A percentile compares a stretch with the other conserved stretches of the same genome.
Conservation (phyloP, 2,888 invertebrate genomes). For the Branchellion lobata region DNA sequence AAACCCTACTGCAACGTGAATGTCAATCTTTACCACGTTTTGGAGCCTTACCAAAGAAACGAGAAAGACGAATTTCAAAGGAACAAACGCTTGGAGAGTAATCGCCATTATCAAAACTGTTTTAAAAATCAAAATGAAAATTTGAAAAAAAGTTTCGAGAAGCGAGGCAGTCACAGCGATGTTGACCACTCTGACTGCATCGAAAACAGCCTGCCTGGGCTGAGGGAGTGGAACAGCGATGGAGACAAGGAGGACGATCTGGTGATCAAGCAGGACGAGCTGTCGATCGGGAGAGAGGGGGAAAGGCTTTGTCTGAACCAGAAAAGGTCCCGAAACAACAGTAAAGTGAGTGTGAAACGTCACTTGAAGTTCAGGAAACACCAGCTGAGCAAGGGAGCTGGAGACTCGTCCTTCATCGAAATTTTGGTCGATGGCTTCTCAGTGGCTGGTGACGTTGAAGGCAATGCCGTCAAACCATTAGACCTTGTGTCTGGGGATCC, state of each 20-base stretch:
- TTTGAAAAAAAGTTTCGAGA: too few relatives aligned
- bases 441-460: neutral
- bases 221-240: slow-evolving; percentile 43
- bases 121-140: too few relatives aligned
- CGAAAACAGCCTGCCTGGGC: neutral
- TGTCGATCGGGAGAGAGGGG: too few relatives aligned
- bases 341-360: neutral
- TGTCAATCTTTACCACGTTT: neutral
- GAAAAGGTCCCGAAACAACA: neutral
- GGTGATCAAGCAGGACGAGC: too few relatives aligned
- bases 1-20: neutral
- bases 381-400: neutral
- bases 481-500: slow-evolving; percentile 64
- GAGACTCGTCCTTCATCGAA: neutral
- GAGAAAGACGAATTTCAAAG: neutral
- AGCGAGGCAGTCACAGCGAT: slow-evolving; percentile 32
- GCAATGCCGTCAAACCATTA: slow-evolving; percentile 46
- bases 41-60: neutral
- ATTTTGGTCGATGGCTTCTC: neutral
- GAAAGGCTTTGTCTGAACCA: neutral
- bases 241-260: slow-evolving; percentile 23
- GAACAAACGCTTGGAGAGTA: neutral
- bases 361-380: neutral
- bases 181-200: slow-evolving; percentile 24
- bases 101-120: too few relatives aligned